Conservation (phyloP, 2,888 invertebrate genomes). For the Cataglyphis albicans region DNA sequence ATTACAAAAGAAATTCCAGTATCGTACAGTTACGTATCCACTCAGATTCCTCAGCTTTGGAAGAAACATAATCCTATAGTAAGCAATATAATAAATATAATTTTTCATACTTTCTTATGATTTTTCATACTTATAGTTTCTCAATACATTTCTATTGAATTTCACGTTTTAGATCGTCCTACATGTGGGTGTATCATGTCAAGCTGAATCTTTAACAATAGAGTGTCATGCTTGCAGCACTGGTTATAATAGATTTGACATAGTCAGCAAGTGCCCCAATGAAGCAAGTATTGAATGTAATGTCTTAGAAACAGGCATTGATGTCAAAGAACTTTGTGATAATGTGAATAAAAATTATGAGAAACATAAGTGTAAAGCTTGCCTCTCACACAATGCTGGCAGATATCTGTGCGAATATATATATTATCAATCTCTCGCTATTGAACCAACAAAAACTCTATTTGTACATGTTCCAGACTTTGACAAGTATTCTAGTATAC, state of each 20-base stretch:
- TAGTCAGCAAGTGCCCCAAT: conserved; percentile 84
- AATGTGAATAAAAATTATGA: conserved; percentile 86
- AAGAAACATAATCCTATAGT: conserved; percentile 90
- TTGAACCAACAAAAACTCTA: conserved; percentile 88
- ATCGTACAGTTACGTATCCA: conserved; percentile 90
- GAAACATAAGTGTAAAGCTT: conserved; percentile 84
- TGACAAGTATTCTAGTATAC: conserved; percentile 88
- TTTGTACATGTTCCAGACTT: conserved; percentile 94
- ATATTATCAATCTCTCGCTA: conserved; percentile 91
- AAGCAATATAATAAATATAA: conserved; percentile 73
- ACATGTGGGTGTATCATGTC: conserved; percentile 92
- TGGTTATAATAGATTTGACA: conserved; percentile 88
- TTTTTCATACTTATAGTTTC: background rate
- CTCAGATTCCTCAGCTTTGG: conserved; percentile 90
- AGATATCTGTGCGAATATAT: conserved; percentile 94
- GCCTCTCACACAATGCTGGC: conserved; percentile 89
- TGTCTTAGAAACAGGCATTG: conserved; percentile 87
- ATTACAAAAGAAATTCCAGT: conserved; percentile 90
- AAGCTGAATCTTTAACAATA: conserved; percentile 89
- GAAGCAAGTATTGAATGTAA: conserved; percentile 86
- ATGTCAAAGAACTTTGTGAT: conserved; percentile 87
- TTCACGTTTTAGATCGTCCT: conserved; percentile 89
- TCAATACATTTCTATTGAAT: background rate
- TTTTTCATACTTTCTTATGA: too few species aligned
- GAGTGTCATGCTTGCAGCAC: conserved; percentile 90